Base-by-base conservation (phyloP, 2,113 vertebrate genomes). In the Zootoca vivipara region DNA sequence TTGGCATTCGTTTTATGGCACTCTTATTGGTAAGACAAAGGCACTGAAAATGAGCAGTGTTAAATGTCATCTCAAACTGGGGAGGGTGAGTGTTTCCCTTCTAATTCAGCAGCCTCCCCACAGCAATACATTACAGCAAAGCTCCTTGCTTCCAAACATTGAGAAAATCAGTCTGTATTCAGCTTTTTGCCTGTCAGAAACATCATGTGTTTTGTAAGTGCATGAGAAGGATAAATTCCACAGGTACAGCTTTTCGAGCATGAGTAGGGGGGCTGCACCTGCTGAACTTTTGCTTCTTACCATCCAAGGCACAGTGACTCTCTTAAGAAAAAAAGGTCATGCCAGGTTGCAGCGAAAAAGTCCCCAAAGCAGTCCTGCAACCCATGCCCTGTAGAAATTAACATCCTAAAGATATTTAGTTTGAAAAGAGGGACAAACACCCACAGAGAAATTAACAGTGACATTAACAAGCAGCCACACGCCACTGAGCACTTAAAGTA, bases 381-480 rank as follows among this genome's bases (percentile, higher is more conserved):
- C 38, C 75, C 16, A n/a, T 52, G 42, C 62, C 62, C 80, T 38
- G 35, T 22, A 42, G 33, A 67, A 82, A 82, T 67, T 26, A 38
- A 64, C 52, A 58, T 56, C 33, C 16, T 58, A 40, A 74, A 77
- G 58, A 33, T 42, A 52, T 56, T 73, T 33, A n/a, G 22, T 42
- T 7, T 67, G 64, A 28, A 30, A 33, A 40, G 26, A 20, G 3
- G 10, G 10, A 46, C 10, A 4, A 46, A 73, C 74, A 15, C 67
- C 38, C 46, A 52, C 46, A 52, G 46, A 10, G 62, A n/a, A n/a
- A 67, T 33, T 83, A 78, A 52, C n/a, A 38, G 64, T 33, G 62
- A 78, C 74, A 78, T 83, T 88, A 83, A 78, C 67, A 40, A 87
- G 46, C 35, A 81, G 26, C 16, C 85, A 42, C 87, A 52, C 46